A percentile compares a stretch with the other conserved stretches of the same genome.
Conservation (phyloP, 2,888 invertebrate species). For the Sarcophaga variegata region DNA sequence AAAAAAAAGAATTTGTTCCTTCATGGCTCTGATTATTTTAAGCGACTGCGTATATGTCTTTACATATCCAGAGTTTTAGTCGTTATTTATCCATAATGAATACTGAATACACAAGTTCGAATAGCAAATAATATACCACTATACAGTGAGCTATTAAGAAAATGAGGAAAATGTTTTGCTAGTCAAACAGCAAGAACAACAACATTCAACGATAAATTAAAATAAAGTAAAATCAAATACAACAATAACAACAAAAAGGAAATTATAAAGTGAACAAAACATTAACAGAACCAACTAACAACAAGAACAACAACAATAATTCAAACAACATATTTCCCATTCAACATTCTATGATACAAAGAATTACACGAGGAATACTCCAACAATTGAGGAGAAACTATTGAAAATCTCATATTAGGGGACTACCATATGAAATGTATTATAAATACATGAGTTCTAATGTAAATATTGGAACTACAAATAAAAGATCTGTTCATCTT, state of each 20-base stretch:
- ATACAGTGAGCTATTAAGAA: conserved; percentile 57
- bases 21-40: background rate
- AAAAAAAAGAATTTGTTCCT: background rate
- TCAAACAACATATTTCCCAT: conserved; percentile 53
- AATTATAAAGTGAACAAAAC: conserved; percentile 35
- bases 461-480: no score
- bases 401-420: no score
- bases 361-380: background rate
- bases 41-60: background rate
- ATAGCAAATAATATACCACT: conserved; percentile 28
- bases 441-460: no score
- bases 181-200: conserved; percentile 48
- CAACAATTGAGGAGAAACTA: background rate
- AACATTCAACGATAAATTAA: conserved; percentile 65
- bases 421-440: no score
- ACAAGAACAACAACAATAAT: conserved; percentile 26
- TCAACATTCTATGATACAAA: conserved; percentile 26
- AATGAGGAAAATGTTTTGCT: conserved; percentile 66
- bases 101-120: conserved; percentile 45
- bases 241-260: conserved; percentile 29
- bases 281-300: background rate
- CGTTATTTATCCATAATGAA: conserved; percentile 50
- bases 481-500: no score
- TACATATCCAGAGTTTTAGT: conserved; percentile 39
- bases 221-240: conserved; percentile 62